A percentile compares a stretch with the other conserved stretches of the same genome.
Evolutionary conservation across 2,888 invertebrate species (phyloP).

Genomic region (Sinodicranocentrus sp.): DNA sequence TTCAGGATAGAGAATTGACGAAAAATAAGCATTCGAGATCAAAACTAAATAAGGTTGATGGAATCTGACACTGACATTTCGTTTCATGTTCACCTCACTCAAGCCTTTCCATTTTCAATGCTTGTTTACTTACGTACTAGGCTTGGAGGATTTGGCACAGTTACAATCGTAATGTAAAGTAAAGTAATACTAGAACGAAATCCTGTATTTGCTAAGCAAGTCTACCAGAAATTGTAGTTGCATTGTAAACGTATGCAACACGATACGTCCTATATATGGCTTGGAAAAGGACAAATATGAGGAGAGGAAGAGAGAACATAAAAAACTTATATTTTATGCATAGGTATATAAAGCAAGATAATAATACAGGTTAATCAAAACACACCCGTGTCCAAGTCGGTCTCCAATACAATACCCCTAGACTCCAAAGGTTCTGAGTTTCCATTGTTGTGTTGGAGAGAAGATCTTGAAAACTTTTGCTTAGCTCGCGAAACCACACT

Average conservation of each 20-base stretch:
- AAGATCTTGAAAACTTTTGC: constrained; percentile 44
- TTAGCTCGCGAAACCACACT: constrained; percentile 58
- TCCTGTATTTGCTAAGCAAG: neutral
- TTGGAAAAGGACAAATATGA: neutral
- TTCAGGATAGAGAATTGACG: neutral
- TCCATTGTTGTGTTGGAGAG: constrained; percentile 38
- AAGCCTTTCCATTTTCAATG: constrained; percentile 20
- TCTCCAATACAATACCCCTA: constrained; percentile 88
- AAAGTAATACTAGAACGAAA: neutral
- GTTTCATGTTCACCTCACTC: constrained; percentile 17
- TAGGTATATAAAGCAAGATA: neutral
- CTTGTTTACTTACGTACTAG: constrained; percentile 1
- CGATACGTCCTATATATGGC: neutral
- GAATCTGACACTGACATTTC: constrained; percentile 42
- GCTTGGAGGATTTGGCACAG: constrained; percentile 29
- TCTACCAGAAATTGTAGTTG: too few species aligned
- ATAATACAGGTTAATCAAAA: constrained; percentile 45
- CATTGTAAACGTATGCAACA: too few species aligned
- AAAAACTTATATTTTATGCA: constrained; percentile 1
- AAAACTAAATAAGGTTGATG: constrained; percentile 5
- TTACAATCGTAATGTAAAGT: constrained; percentile 20
- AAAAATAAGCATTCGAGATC: neutral
- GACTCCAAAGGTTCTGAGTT: constrained; percentile 57
- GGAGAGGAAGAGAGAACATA: neutral
- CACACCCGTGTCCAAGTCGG: constrained; percentile 87